Base-by-base conservation (phyloP, 2,113 vertebrate genomes). In the Misgurnus mizolepis region DNA sequence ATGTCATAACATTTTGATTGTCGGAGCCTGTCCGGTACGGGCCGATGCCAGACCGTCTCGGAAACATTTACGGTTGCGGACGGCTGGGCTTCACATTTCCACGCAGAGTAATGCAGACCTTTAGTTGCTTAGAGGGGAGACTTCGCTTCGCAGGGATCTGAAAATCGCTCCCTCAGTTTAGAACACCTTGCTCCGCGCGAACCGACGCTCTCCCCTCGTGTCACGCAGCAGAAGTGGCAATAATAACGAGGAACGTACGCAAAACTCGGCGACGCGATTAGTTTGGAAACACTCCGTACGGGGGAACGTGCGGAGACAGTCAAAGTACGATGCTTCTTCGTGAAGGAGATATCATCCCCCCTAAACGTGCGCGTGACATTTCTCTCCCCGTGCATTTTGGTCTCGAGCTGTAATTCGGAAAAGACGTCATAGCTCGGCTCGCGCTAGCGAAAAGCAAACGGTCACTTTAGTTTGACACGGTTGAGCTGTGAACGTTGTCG, bases 101-200 rank as follows among this genome's bases (percentile, higher is more conserved):
- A 81, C 84, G 82, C 89, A 82, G 84, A 85, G 88, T 71, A 79
- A 86, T 72, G 85, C 68, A 87, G 83, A 84, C 85, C 68, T 65
- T 81, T 69, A 86, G 84, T 77, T 79, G 84, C 78, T 81, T 47
- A 80, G 87, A 84, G 86, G 75, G 60, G 85, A 84, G 87, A 87
- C 88, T 91, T 88, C 78, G 88, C 88, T 85, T 88, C 88, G 90
- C 88, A 86, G 82, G 83, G 89, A 88, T 89, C 88, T 79, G 85
- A 83, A 82, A 73, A 81, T 79, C 55, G 53, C 80, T 83, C 77
- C 73, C 58, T 87, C 75, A 85, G 83, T 82, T 79, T 85, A 85
- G 86, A 87, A 88, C 90, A 87, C 86, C 74, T 83, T 80, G 82
- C 78, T 84, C 82, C 84, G 85, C 70, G 85, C 86, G 88, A 79